Evolutionary conservation across 1,140 invertebrate genomes (phyloP), one percentile per base, ranked within the genome.

Genomic region (Bombus cullumanus): DNA sequence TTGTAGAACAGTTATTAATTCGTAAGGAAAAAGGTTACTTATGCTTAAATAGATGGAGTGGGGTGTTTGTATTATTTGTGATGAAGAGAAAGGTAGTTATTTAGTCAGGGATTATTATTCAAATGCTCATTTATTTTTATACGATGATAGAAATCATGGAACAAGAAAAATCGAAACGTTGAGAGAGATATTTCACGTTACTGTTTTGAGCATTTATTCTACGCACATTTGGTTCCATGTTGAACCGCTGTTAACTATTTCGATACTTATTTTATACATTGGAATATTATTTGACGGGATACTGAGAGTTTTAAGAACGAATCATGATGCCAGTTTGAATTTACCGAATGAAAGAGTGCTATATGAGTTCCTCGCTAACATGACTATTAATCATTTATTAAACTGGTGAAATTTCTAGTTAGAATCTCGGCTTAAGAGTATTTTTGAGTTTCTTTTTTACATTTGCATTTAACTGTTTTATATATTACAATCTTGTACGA

Each of bases 61-160:
- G 43, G 4, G 6, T 76, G 28, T 64, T 28, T n/a, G 13, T 9
- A 31, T 62, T 53, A 10, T 39, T 83, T 31, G n/a, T 47, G 6
- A 66, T 18, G 22, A 43, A 31, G 13, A 53, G 18, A 22, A 12
- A 28, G 3, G 1, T 34, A 13, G 39, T 15, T 39, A 34, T 59
- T 57, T 53, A 18, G 39, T 47, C 18, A 31, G 2, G 6, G 25
- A 80, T 22, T 53, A 59, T 39, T 41, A 31, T n/a, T 59, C 53
- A 76, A 62, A 71, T 72, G 53, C 15, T 47, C 34, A 53, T 62
- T 79, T 72, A 84, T 84, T 84, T 84, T 84, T 84, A 79, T 84
- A 84, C 25, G 31, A 22, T 37, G 22, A 31, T 12, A 25, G 9
- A 53, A 57, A 34, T 78, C 71, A 10, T 73, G 39, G 28, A 1